Conservation (phyloP, 2,888 invertebrate genomes). For the Rhopalosiphum nymphaeae region DNA sequence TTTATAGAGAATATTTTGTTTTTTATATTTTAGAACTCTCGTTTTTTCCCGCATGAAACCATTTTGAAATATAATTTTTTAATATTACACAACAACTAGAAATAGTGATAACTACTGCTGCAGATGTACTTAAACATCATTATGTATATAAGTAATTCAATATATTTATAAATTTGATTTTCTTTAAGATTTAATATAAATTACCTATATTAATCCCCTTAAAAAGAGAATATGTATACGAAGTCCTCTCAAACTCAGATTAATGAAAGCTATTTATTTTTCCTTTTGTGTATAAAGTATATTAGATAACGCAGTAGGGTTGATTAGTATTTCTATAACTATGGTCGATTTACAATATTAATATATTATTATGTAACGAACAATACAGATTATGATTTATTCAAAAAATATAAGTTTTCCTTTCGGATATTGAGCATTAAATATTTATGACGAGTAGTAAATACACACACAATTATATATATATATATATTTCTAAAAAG, state of each 20-base stretch:
- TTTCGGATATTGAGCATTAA: neutral
- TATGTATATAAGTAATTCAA: neutral
- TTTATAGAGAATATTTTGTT: neutral
- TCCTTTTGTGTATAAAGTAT: neutral
- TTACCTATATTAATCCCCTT: neutral
- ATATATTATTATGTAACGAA: neutral
- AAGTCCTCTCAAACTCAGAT: neutral
- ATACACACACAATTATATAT: neutral
- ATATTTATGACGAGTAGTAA: neutral
- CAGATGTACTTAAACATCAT: neutral
- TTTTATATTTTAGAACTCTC: neutral
- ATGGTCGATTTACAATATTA: neutral
- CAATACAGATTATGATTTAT: neutral
- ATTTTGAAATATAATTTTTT: neutral
- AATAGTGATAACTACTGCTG: neutral
- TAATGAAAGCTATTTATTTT: neutral
- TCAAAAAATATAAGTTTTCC: neutral
- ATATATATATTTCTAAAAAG: neutral
- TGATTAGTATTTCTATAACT: neutral
- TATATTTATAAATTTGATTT: neutral
- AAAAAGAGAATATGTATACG: neutral
- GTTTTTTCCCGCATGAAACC: neutral
- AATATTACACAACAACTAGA: neutral
- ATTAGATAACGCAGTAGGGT: neutral
- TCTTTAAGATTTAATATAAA: neutral